phyloP scores from a whole-genome alignment of 2,797 vertebrate species.

The Pygocentrus nattereri region DNA sequence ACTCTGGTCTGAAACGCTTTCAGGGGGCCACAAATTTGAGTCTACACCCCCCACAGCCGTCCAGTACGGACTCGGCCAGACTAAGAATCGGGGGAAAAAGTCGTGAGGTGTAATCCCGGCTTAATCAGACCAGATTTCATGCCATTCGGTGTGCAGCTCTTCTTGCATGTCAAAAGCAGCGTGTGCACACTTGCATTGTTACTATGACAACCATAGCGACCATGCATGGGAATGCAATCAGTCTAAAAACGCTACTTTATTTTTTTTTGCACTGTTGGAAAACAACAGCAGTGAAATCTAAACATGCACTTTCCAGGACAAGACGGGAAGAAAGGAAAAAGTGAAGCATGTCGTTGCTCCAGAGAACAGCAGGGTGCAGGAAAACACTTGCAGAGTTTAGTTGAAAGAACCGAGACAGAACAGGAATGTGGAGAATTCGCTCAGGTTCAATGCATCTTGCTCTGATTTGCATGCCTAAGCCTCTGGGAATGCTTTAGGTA shows the following conservation, averaged over 20 bases:
- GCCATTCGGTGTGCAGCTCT: no score
- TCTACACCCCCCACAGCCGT: no score
- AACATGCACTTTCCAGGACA: constrained; percentile 8
- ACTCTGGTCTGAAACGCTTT: no score
- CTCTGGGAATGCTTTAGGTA: neutral
- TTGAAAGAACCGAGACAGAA: neutral
- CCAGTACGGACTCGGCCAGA: no score
- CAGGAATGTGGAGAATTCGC: neutral
- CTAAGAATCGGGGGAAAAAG: no score
- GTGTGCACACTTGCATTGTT: no score
- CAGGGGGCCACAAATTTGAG: no score
- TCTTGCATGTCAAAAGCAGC: no score
- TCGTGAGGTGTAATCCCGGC: no score
- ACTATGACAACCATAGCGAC: neutral
- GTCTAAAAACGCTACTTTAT: no score
- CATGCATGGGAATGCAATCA: no score
- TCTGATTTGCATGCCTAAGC: constrained; percentile 1
- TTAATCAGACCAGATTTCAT: no score
- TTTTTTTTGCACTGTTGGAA: neutral
- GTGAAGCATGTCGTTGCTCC: neutral
- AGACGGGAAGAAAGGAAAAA: neutral
- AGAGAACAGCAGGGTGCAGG: constrained; percentile 14
- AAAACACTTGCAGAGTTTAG: constrained; percentile 6
- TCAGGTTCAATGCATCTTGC: neutral
- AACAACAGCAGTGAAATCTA: constrained; percentile 4